Evolutionary conservation across 2,797 vertebrate genomes (phyloP).

Genomic region (Corythornis leucogaster): DNA sequence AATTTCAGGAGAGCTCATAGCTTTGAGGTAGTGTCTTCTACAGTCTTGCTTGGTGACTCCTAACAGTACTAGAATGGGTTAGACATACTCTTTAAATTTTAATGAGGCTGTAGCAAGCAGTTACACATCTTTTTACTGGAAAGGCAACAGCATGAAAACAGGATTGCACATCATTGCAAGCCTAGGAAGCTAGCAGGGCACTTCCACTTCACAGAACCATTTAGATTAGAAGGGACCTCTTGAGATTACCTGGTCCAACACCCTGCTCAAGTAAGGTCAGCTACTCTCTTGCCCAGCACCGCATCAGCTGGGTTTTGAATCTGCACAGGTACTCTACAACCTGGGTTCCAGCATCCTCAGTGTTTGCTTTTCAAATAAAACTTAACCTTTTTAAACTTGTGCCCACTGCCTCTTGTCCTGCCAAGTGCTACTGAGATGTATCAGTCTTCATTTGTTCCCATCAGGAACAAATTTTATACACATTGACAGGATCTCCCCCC

Average conservation of each 20-base stretch:
- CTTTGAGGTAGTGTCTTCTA: neutral
- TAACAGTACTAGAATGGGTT: neutral
- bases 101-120: neutral
- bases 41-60: neutral
- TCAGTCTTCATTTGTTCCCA: neutral
- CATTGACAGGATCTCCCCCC: rapidly evolving
- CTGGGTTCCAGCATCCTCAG: neutral
- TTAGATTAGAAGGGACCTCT: neutral
- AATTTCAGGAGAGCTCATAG: neutral
- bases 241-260: neutral
- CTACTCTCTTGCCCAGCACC: neutral
- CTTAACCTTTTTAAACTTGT: neutral
- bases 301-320: neutral
- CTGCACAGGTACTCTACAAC: neutral
- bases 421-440: neutral
- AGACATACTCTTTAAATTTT: neutral
- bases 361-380: neutral
- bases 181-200: neutral
- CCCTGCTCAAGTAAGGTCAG: neutral
- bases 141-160: neutral
- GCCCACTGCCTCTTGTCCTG: neutral
- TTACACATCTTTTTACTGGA: rapidly evolving
- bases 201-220: neutral
- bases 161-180: rapidly evolving
- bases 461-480: neutral